Base-by-base conservation (phyloP, 2,797 vertebrate species). In the Masticophis lateralis region DNA sequence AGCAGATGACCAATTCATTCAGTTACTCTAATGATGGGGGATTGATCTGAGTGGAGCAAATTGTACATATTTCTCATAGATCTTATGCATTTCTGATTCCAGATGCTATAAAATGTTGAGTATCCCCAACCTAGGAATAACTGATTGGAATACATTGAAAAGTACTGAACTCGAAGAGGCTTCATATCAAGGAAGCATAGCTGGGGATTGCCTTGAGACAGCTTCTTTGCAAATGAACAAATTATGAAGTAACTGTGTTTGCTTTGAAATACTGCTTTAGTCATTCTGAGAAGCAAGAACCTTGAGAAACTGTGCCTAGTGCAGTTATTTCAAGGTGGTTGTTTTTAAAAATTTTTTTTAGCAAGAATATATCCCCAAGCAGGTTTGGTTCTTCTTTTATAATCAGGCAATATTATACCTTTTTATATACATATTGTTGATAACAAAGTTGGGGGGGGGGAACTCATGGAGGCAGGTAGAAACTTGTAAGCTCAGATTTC, bases 401-500 rank as follows among this genome's bases (percentile, higher is more conserved):
- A 97, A 95, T 97, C 97, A 97, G 97, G 96, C 96, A 94, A 93
- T 94, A 94, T 96, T 97, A 95, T 97, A 95, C 95, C 14, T 4
- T 91, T 96, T 97, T 13, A 97, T 94, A 93, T 94, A 94, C 95
- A 96, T 97, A 97, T 97, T 96, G 96, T 95, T 96, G 95, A 95
- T 97, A 96, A 94, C 96, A 97, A 98, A 97, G 96, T 43, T 55
- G 4, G 55, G 7, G 5, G 8, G 69, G 7, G 10, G 97, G 97
- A 91, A 37, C 69, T 97, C 96, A 97, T 94, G 96, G 97, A 97
- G 97, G 96, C 97, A 96, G 96, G 97, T 97, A 98, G 97, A 97
- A 98, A 97, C 97, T 97, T 96, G 97, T 96, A 97, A 98, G 98
- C 98, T 98, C 98, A 97, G 97, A 97, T 98, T 98, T 98, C 98